Conservation (phyloP, 1,140 invertebrate species). For the Teleopsis dalmanni region DNA sequence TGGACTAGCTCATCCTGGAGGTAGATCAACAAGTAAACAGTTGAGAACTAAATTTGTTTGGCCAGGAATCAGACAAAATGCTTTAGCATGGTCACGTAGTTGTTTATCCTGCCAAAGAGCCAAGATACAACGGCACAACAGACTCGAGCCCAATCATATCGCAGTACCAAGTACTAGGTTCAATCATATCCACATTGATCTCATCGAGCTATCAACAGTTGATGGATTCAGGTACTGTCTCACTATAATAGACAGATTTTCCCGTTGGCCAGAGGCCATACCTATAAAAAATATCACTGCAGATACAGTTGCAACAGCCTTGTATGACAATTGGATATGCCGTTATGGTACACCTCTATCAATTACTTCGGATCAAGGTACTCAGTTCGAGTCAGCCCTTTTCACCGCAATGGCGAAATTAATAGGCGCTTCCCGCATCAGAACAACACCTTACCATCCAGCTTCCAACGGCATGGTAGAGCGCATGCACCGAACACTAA, state of each 20-base stretch:
- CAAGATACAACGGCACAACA: too few species aligned
- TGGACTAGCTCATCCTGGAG: too few species aligned
- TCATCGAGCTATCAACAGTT: conserved; percentile 45
- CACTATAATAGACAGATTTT: conserved; percentile 40
- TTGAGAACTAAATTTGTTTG: too few species aligned
- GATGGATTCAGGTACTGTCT: conserved; percentile 31
- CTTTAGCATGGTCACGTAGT: too few species aligned
- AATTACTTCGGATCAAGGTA: conserved; percentile 29
- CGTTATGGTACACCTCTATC: conserved; percentile 24
- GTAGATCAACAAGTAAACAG: too few species aligned
- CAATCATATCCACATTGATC: conserved; percentile 47
- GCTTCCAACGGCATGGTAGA: conserved; percentile 35
- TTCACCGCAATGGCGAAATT: conserved; percentile 17
- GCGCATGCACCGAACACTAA: conserved; percentile 27
- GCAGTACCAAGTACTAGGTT: too few species aligned
- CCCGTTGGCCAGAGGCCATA: conserved; percentile 25
- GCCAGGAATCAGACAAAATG: too few species aligned
- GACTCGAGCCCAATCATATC: too few species aligned
- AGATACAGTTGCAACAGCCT: conserved; percentile 23
- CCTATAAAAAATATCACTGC: conserved; percentile 38
- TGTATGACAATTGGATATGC: too few species aligned
- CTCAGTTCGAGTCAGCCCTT: conserved; percentile 27
- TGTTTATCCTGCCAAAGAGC: too few species aligned
- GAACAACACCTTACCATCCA: conserved; percentile 28
- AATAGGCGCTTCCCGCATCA: conserved; percentile 14